Conservation (phyloP, 1,140 invertebrate species). For the Pogonomyrmex californicus region DNA sequence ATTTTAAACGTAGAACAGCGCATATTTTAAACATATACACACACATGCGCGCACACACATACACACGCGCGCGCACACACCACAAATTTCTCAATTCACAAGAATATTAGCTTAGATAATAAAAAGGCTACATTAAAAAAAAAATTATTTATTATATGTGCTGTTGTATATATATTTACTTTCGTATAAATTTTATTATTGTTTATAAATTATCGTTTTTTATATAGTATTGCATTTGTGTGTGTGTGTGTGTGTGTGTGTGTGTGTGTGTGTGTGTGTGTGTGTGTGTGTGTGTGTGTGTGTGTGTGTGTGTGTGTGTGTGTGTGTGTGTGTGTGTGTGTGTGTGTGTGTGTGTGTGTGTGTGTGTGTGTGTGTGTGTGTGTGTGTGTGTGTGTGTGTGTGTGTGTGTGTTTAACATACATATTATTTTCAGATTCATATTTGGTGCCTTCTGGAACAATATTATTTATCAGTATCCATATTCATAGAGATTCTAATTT, state of each 20-base stretch:
- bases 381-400: too few relatives aligned
- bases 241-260: too few relatives aligned
- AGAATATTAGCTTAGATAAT: neutral
- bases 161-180: neutral
- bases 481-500: slow-evolving; percentile 90
- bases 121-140: neutral
- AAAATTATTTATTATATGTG: slow-evolving; percentile 12
- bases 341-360: too few relatives aligned
- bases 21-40: neutral
- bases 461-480: slow-evolving; percentile 85
- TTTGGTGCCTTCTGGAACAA: neutral
- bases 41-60: too few relatives aligned
- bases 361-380: too few relatives aligned
- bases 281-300: too few relatives aligned
- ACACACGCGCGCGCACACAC: too few relatives aligned
- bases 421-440: slow-evolving; percentile 5
- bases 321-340: too few relatives aligned
- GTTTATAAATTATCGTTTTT: neutral
- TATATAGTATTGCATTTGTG: too few relatives aligned
- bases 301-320: too few relatives aligned
- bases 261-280: too few relatives aligned
- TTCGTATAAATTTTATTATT: neutral
- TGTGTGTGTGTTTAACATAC: too few relatives aligned
- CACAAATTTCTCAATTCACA: neutral
- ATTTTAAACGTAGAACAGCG: neutral